Evolutionary conservation across 2,888 invertebrate species (phyloP), one percentile per base, ranked within the genome.

Genomic region (Liodrosophila aerea): DNA sequence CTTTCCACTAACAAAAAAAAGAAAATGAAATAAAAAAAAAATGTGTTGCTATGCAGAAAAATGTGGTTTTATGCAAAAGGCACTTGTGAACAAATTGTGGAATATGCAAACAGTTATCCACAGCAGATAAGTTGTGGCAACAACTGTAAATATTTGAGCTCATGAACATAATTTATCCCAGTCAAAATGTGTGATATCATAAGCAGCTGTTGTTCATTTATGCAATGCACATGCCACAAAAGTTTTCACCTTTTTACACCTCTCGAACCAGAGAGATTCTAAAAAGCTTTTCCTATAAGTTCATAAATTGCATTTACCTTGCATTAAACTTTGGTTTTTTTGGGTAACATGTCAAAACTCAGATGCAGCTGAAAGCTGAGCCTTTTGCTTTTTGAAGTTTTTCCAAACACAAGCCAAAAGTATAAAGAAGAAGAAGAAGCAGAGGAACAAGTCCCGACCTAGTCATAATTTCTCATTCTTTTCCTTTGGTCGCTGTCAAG

Each of bases 391-490:
- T 58, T 65, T 43, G 37, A 51, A 60, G 61, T 57, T 61, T 45
- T 12, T 34, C n/a, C n/a, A 29, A 29, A 43, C 45, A 50, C n/a
- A 34, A 45, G 37, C 29, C 15, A 46, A 37, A 51, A 63, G 22
- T 5, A 2, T 8, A 3, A 31, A 40, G 22, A 37, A 36, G 9
- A 15, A 31, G 13, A 12, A 16, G 41, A 27, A n/a, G n/a, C 18
- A 18, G 13, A 34, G 27, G 15, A 49, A 58, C 52, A n/a, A n/a
- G 34, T 46, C 16, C 45, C 4, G 46, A 56, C 51, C 44, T 22
- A 41, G 45, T 57, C 66, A 78, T 71, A 75, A 82, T 59, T 82
- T 82, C 78, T 57, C 78, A 82, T 75, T 75, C 52, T 53, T 61
- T 57, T 60, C 49, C 56, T 22, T 52, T 64, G 53, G 44, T 36